Base-by-base conservation (phyloP, 2,888 invertebrate genomes). In the Hoplodrina blanda region DNA sequence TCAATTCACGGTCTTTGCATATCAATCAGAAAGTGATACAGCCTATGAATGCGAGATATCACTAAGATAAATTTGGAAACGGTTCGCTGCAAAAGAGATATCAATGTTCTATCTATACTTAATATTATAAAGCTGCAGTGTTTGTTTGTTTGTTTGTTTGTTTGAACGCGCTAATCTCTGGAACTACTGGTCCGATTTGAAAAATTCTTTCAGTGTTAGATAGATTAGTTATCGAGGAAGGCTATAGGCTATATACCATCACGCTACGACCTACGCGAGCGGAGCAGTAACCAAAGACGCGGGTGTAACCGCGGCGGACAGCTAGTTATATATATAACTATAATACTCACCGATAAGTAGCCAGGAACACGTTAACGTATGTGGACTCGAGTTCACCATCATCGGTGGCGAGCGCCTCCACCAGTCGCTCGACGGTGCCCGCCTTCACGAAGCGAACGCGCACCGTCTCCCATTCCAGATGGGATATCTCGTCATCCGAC, bases 381-480 rank as follows among this genome's bases (percentile, higher is more conserved):
- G 99, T 99, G 76, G 99, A 99, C 96, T 99, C 99, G 87, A 99
- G 96, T 94, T 99, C 99, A 56, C 99, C 99, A 88, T 99, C 98
- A 92, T 99, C 99, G 69, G 98, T 98, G 76, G 98, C 98, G 84
- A 99, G 96, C 71, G 98, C 98, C 94, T 99, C 99, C 69, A 99
- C 99, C 80, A 99, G 97, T 87, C 98, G 97, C 90, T 98, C 98
- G 84, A 99, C 97, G 4, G 99, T 99, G 68, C 99, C 99, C 19
- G 99, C 99, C 96, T 99, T 99, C 83, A 99, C 97, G 91, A 99
- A 98, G 73, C 99, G 97, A 78, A 99, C 99, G 80, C 99, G 97
- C 80, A 99, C 99, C 53, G 99, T 99, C 96, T 99, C 99, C 99
- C 99, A 99, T 97, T 99, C 99, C 92, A 99, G 96, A 92, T 99